phyloP scores from a whole-genome alignment of 2,797 vertebrate species.

The Bucorvus abyssinicus region DNA sequence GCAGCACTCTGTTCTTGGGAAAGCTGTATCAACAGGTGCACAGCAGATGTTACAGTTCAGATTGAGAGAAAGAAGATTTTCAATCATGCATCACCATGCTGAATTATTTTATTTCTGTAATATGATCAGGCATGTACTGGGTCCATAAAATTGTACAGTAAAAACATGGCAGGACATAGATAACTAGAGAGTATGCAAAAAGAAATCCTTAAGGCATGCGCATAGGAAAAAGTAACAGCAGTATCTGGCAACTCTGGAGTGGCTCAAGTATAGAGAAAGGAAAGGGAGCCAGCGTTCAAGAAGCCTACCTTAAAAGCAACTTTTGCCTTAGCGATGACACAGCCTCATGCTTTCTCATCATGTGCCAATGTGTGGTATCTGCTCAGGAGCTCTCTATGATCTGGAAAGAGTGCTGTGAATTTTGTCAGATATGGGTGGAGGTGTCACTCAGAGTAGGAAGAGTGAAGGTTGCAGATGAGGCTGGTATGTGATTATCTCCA shows the following conservation, averaged over 20 bases:
- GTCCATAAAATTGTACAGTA: not conserved
- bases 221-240: not conserved
- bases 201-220: not conserved
- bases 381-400: constrained; percentile 4
- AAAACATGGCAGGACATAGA: not conserved
- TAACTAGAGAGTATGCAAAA: not conserved
- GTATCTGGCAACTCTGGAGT: not conserved
- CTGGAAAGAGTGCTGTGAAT: not conserved
- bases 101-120: not conserved
- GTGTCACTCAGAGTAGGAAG: constrained; percentile 24
- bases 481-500: not conserved
- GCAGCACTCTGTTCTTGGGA: not conserved
- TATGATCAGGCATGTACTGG: not conserved
- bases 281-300: not conserved
- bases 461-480: not conserved
- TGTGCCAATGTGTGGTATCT: not conserved
- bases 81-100: not conserved
- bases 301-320: constrained; percentile 31
- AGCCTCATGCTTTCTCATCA: not conserved
- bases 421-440: constrained; percentile 24
- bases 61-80: not conserved
- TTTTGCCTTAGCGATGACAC: constrained; percentile 9
- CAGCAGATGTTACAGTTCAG: not conserved
- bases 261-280: not conserved
- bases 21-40: not conserved